Percentiles rank a stretch among this genome's conserved stretches.
Conservation (phyloP, 2,888 invertebrate species). For the Lobophora halterata region DNA sequence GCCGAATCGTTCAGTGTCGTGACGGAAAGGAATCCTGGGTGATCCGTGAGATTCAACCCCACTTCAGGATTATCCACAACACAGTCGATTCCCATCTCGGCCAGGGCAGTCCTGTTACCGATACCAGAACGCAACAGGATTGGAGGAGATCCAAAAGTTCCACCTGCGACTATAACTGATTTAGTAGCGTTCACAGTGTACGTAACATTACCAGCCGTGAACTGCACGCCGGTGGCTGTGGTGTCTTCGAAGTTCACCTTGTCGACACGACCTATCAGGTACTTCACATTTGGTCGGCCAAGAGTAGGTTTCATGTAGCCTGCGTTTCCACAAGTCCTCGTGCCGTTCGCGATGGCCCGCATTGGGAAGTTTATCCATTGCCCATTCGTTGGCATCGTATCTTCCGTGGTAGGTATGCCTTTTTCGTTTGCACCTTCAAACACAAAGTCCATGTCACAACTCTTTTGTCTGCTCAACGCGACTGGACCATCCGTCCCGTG, state of each 20-base stretch:
- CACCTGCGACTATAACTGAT: conserved; percentile 45
- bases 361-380: not conserved
- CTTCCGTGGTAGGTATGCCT: not conserved
- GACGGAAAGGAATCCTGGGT: conserved; percentile 1
- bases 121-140: conserved; percentile 49
- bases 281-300: conserved; percentile 34
- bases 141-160: conserved; percentile 43
- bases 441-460: not conserved
- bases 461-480: not conserved
- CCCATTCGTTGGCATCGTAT: conserved; percentile 2
- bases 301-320: conserved; percentile 32
- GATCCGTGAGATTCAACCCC: conserved; percentile 30
- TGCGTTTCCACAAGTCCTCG: conserved; percentile 19
- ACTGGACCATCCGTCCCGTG: conserved; percentile 11
- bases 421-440: conserved; percentile 3
- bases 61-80: conserved; percentile 26
- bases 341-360: not conserved
- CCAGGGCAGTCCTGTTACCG: conserved; percentile 39
- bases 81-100: conserved; percentile 29
- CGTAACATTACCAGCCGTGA: conserved; percentile 19
- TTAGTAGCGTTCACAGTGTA: conserved; percentile 32
- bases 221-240: conserved; percentile 43
- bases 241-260: conserved; percentile 39
- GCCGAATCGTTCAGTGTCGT: conserved; percentile 1
- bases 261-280: conserved; percentile 35